Evolutionary conservation across 2,113 vertebrate species (phyloP), one percentile per base, ranked within the genome.

Genomic region (Psittacula cyanocephala): DNA sequence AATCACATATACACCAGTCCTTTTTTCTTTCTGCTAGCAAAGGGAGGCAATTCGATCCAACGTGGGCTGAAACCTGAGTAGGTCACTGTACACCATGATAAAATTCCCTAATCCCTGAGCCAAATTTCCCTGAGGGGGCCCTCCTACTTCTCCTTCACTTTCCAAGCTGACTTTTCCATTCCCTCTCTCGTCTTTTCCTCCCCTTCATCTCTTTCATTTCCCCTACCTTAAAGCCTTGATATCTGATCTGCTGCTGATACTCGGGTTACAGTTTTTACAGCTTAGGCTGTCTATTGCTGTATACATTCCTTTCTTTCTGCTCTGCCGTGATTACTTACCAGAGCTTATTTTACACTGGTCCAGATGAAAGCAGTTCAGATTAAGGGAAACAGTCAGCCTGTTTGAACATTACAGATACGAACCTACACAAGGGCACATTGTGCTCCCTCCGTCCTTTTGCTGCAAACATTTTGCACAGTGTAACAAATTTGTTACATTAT

Each of bases 191-290:
- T 98, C 97, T 96, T 96, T 97, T 96, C 95, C 95, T 97, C 93
- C 95, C 96, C 97, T 98, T 98, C 98, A 98, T 98, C 98, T 98
- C 98, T 98, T 98, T 99, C 99, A 99, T 99, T 99, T 99, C 98
- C 98, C 98, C 98, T 98, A 98, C 98, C 98, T 99, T 99, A 98
- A 98, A 99, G 99, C 98, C 99, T 99, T 99, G 99, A 99, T 99
- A 99, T 99, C 98, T 95, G 99, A 99, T 99, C 99, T 97, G 96
- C 97, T 89, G 93, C 97, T 97, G 97, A 98, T 97, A 96, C 99
- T 99, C 99, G 89, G 97, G 98, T 99, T 99, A 98, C 99, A 98
- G 98, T 99, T 99, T 99, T 99, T 99, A 99, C 99, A 99, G 99
- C 99, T 99, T 98, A 99, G 99, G 98, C 99, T 98, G 98, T 97